These are phyloP conservation scores for Metellina segmentata DNA, from an alignment of 2,888 invertebrate species.

Conservation along the genomic window DNA sequence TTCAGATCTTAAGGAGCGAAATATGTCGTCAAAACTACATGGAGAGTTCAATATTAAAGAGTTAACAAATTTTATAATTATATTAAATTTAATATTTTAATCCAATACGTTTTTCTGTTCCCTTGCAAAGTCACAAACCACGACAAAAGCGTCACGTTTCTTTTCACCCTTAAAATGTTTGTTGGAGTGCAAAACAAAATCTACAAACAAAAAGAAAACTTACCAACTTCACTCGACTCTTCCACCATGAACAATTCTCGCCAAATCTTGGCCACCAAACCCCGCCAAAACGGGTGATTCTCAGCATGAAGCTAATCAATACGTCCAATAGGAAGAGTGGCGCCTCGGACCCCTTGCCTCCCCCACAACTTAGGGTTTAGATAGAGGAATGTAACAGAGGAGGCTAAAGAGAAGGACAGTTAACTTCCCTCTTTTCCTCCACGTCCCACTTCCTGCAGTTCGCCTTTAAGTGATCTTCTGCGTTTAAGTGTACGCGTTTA, in stretches of 20 bases:
- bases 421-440: slow-evolving; percentile 21
- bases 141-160: no score
- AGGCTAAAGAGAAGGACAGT: slow-evolving; percentile 8
- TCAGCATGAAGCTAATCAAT: slow-evolving; percentile 75
- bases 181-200: no score
- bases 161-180: no score
- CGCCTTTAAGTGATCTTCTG: background rate
- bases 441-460: background rate
- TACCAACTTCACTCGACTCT: background rate
- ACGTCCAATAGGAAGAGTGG: slow-evolving; percentile 74
- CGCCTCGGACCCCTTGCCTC: slow-evolving; percentile 58
- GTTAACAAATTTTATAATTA: no score
- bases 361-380: slow-evolving; percentile 23
- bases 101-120: no score
- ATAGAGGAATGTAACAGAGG: slow-evolving; percentile 45
- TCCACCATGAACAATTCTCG: slow-evolving; percentile 22
- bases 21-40: no score
- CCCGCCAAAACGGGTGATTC: slow-evolving; percentile 64
- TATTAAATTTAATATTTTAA: no score
- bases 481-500: slow-evolving; percentile 25
- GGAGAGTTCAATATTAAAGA: no score
- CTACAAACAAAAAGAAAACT: background rate
- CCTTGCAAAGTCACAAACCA: no score
- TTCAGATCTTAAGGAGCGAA: no score
- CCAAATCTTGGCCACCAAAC: slow-evolving; percentile 36